Conservation (phyloP, 2,113 vertebrate genomes). For the Hoplias malabaricus region DNA sequence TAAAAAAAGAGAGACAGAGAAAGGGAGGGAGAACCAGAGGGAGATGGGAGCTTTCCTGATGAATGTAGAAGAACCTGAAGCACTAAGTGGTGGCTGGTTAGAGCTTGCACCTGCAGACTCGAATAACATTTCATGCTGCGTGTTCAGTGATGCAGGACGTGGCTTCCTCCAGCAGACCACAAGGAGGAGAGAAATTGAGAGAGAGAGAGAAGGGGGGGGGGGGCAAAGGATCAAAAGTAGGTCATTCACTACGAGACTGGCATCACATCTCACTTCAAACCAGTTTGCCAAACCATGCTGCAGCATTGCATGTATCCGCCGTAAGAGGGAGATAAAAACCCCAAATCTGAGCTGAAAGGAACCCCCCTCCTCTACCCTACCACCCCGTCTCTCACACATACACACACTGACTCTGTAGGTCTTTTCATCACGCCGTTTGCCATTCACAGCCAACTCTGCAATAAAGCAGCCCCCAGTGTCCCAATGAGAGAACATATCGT, state of each 20-base stretch:
- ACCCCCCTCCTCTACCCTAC: not conserved
- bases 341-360: constrained; percentile 52
- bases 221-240: constrained; percentile 65
- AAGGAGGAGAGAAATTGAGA: constrained; percentile 8
- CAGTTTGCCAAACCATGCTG: constrained; percentile 43
- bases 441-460: no score
- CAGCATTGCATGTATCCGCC: constrained; percentile 54
- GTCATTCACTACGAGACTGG: constrained; percentile 69
- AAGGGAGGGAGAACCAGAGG: not conserved
- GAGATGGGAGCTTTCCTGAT: not conserved
- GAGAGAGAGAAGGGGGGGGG: not conserved
- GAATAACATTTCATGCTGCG: constrained; percentile 53
- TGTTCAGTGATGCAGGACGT: constrained; percentile 43
- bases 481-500: no score
- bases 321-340: constrained; percentile 43
- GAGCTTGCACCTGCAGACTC: constrained; percentile 61
- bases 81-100: constrained; percentile 38
- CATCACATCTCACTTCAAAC: constrained; percentile 42
- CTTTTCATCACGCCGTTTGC: not conserved
- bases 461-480: no score
- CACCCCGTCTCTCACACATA: not conserved
- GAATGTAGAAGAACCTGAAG: constrained; percentile 10
- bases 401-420: not conserved
- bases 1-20: not conserved
- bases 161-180: constrained; percentile 49